Evolutionary conservation across 2,797 vertebrate species (phyloP).

Genomic region (Craterocephalus amniculus): DNA sequence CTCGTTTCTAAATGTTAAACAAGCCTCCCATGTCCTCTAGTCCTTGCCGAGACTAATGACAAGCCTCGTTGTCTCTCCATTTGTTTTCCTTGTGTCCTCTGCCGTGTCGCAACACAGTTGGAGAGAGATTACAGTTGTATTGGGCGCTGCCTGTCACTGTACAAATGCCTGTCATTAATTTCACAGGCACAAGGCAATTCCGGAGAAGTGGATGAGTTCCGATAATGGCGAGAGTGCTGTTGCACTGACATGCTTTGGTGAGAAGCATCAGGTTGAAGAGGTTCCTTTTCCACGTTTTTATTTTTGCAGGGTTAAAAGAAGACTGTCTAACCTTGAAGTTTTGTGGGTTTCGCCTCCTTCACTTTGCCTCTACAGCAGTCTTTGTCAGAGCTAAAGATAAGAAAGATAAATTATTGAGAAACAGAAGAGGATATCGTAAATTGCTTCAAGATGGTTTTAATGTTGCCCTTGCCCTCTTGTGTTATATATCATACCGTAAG

Average conservation of each 20-base stretch:
- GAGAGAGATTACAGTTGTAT: slow-evolving; percentile 77
- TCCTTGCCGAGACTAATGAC: slow-evolving; percentile 64
- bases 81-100: slow-evolving; percentile 70
- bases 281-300: slow-evolving; percentile 19
- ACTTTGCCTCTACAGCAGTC: neutral
- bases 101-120: slow-evolving; percentile 48
- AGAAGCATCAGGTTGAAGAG: slow-evolving; percentile 54
- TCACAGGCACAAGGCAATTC: slow-evolving; percentile 73
- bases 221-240: slow-evolving; percentile 60
- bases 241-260: slow-evolving; percentile 33
- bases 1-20: slow-evolving; percentile 13
- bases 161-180: slow-evolving; percentile 80
- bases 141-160: slow-evolving; percentile 73
- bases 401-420: slow-evolving; percentile 23
- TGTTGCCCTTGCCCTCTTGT: slow-evolving; percentile 33
- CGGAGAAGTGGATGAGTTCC: slow-evolving; percentile 65
- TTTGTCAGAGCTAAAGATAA: slow-evolving; percentile 3
- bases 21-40: slow-evolving; percentile 45
- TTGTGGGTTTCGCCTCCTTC: neutral
- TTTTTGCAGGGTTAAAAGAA: slow-evolving; percentile 1
- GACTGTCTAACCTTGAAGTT: slow-evolving; percentile 16
- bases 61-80: slow-evolving; percentile 63
- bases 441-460: slow-evolving; percentile 27
- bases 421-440: slow-evolving; percentile 23
- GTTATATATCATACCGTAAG: slow-evolving; percentile 43